These are phyloP conservation scores for Zygothrica quintamaculata DNA, from an alignment of 2,888 invertebrate genomes.

Conservation along the genomic window DNA sequence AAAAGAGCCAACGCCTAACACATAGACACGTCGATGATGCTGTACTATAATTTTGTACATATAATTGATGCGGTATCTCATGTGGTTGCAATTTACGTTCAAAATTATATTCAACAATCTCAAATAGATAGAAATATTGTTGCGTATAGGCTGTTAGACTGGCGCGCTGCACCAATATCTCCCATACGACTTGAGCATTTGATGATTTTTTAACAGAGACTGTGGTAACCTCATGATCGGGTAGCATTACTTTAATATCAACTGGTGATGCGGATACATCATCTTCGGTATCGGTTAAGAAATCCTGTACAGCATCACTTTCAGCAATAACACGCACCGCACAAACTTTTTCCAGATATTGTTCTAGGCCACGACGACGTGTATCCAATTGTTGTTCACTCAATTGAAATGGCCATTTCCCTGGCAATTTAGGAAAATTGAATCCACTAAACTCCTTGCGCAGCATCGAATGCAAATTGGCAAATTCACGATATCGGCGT, in stretches of 20 bases:
- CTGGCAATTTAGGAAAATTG: constrained; percentile 98
- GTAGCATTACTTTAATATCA: constrained; percentile 92
- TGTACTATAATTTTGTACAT: constrained; percentile 99
- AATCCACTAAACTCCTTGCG: constrained; percentile 97
- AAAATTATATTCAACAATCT: constrained; percentile 98
- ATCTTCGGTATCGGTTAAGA: constrained; percentile 96
- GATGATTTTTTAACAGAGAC: constrained; percentile 95
- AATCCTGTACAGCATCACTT: constrained; percentile 98
- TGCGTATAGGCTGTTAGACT: constrained; percentile 92
- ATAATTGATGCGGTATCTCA: constrained; percentile 98
- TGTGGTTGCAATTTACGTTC: constrained; percentile 96
- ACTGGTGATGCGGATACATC: constrained; percentile 91
- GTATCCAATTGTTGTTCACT: constrained; percentile 99
- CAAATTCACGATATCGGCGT: constrained; percentile 97
- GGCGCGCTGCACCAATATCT: constrained; percentile 93
- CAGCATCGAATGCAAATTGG: constrained; percentile 93
- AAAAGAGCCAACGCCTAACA: constrained; percentile 95
- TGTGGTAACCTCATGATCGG: constrained; percentile 95
- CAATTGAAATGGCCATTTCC: constrained; percentile 98
- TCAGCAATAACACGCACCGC: constrained; percentile 99
- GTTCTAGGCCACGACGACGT: constrained; percentile 97
- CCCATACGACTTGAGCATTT: constrained; percentile 95
- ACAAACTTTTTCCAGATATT: constrained; percentile 98
- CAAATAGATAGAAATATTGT: constrained; percentile 97
- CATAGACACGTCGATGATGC: constrained; percentile 97